Evolutionary conservation across 64 coral and sea anemone genomes (phyloP).

Genomic region (Montipora capricornis): DNA sequence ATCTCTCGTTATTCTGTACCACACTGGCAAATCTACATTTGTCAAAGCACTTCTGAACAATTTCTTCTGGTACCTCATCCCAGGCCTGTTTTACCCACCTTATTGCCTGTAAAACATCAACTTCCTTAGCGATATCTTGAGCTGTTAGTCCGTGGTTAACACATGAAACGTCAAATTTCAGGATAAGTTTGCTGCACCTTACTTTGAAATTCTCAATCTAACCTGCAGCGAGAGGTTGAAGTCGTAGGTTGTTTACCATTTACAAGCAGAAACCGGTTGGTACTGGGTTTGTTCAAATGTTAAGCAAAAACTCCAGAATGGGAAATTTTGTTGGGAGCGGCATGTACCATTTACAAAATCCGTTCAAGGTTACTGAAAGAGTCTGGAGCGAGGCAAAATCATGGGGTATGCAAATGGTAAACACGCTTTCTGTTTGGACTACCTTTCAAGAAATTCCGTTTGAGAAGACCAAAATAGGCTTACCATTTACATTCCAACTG

Average conservation of each 20-base stretch:
- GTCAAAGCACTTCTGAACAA: slow-evolving; percentile 23
- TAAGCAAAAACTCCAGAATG: too few species aligned
- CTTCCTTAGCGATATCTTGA: slow-evolving; percentile 47
- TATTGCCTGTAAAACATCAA: slow-evolving; percentile 51
- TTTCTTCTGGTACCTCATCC: slow-evolving; percentile 37
- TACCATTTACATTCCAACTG: too few species aligned
- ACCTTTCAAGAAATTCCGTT: too few species aligned
- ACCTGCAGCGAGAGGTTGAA: slow-evolving; percentile 24
- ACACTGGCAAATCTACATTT: slow-evolving; percentile 28
- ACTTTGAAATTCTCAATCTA: slow-evolving; percentile 28
- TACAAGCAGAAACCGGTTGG: too few species aligned
- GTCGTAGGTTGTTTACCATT: not conserved
- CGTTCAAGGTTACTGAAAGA: too few species aligned
- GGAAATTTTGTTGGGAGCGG: too few species aligned
- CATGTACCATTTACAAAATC: too few species aligned
- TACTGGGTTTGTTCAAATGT: too few species aligned
- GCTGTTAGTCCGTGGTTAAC: slow-evolving; percentile 33
- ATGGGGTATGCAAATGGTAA: too few species aligned
- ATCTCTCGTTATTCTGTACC: slow-evolving; percentile 6
- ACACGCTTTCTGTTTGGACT: too few species aligned
- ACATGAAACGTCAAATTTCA: slow-evolving; percentile 58
- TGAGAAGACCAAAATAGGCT: too few species aligned
- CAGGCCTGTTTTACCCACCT: slow-evolving; percentile 36
- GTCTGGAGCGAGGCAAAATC: too few species aligned
- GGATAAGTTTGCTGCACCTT: slow-evolving; percentile 29